Evolutionary conservation across 2,113 vertebrate genomes (phyloP), one percentile per base, ranked within the genome.

Genomic region (Spheniscus mendiculus): DNA sequence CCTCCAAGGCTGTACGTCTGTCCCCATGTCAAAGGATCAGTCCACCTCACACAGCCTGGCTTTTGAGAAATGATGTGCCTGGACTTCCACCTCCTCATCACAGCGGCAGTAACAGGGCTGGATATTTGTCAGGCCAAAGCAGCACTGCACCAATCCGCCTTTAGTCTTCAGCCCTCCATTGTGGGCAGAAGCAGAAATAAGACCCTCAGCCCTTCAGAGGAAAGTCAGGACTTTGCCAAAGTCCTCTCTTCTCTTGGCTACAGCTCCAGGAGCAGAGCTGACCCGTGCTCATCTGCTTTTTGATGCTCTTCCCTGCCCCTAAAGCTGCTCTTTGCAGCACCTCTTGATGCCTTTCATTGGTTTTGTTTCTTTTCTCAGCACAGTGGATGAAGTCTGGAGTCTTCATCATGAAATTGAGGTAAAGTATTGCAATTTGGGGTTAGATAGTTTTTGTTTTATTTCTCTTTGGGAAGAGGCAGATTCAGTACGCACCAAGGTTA

Each of bases 401-500:
- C 97, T 98, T 15, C 98, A 99, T 26, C 8, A 9, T 15, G 97
- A 97, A 78, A 92, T 98, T 19, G 97, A 99, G 98, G 99, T 99
- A 97, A 92, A 67, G 45, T 53, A 17, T 50, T 71, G 22, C 22
- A 22, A 9, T 89, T 95, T 45, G 3, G 14, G 9, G 2, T 87
- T 80, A 40, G 49, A 22, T 32, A 32, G 11, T 8, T 81, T 67
- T 93, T 87, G 11, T 5, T 86, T 72, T 30, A 10, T 81, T 85
- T 79, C 30, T 81, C 3, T 76, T 52, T 80, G 63, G 55, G 42
- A 77, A 83, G 55, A 72, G 59, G 16, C 42, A 80, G 66, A 21
- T 63, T 77, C 22, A 52, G 52, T 58, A 52, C 53, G 32, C 49
- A 22, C 17, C 52, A 71, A 38, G 29, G 15, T 21, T 29, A 56